A percentile compares a stretch with the other conserved stretches of the same genome.
These are phyloP conservation scores for Artemisiospiza belli DNA, from an alignment of 2,113 vertebrate genomes.

Conservation along the genomic window DNA sequence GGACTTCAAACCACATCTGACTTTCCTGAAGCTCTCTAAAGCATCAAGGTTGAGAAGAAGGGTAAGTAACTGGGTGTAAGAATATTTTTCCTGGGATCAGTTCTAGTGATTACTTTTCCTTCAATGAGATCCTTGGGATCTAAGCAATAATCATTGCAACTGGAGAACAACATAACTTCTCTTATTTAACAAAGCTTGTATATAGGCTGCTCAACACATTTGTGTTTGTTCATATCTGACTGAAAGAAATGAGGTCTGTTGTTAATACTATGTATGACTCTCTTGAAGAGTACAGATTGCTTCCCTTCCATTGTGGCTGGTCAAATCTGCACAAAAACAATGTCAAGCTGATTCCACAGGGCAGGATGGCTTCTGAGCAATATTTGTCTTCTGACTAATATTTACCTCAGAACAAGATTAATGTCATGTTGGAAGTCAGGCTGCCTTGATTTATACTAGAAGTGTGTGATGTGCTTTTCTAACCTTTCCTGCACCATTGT, in stretches of 20 bases:
- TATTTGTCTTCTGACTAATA: not conserved
- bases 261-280: not conserved
- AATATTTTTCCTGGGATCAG: not conserved
- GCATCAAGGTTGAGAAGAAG: constrained; percentile 45
- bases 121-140: not conserved
- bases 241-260: not conserved
- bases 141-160: not conserved
- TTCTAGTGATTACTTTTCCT: not conserved
- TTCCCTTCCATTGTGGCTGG: not conserved
- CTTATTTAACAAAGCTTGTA: not conserved
- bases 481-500: constrained; percentile 63
- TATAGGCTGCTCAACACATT: not conserved
- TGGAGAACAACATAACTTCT: not conserved
- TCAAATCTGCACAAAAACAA: not conserved
- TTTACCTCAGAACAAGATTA: constrained; percentile 37
- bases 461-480: constrained; percentile 62
- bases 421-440: constrained; percentile 11
- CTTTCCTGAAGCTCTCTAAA: constrained; percentile 68
- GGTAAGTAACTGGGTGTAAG: constrained; percentile 37
- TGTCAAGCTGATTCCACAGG: not conserved
- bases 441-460: constrained; percentile 57
- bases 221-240: not conserved
- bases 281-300: not conserved
- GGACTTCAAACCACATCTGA: constrained; percentile 72
- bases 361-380: not conserved